phyloP scores from a whole-genome alignment of 2,113 vertebrate genomes.

The Lepisosteus osseus region DNA sequence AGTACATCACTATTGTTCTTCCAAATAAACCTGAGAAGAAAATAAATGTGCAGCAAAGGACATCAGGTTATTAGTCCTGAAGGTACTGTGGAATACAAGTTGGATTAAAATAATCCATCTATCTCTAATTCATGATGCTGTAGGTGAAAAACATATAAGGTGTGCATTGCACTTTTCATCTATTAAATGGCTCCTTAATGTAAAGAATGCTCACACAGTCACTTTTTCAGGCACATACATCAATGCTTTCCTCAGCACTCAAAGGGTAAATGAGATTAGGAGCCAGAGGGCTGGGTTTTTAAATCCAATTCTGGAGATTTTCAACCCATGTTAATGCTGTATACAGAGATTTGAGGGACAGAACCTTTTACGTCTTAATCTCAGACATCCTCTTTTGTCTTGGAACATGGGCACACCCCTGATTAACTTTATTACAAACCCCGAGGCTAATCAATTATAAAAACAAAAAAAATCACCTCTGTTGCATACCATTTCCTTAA shows the following conservation, averaged over 20 bases:
- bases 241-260: constrained; percentile 55
- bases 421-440: constrained; percentile 57
- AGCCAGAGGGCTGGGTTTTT: constrained; percentile 50
- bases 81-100: no score
- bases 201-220: constrained; percentile 54
- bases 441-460: constrained; percentile 39
- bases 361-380: constrained; percentile 48
- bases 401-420: constrained; percentile 58
- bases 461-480: constrained; percentile 45
- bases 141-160: background rate
- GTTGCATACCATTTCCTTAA: constrained; percentile 20
- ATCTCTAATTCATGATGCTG: no score
- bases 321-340: constrained; percentile 54
- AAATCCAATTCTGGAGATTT: constrained; percentile 49
- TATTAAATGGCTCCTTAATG: constrained; percentile 56
- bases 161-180: constrained; percentile 46
- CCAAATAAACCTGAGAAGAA: no score
- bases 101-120: no score
- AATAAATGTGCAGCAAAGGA: no score
- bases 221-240: constrained; percentile 41
- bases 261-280: constrained; percentile 62
- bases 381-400: constrained; percentile 50
- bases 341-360: constrained; percentile 48
- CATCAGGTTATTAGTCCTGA: no score
- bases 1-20: no score